A percentile compares a stretch with the other conserved stretches of the same genome.
phyloP scores from a whole-genome alignment of 1,140 invertebrate genomes.

The Luehdorfia chinensis region DNA sequence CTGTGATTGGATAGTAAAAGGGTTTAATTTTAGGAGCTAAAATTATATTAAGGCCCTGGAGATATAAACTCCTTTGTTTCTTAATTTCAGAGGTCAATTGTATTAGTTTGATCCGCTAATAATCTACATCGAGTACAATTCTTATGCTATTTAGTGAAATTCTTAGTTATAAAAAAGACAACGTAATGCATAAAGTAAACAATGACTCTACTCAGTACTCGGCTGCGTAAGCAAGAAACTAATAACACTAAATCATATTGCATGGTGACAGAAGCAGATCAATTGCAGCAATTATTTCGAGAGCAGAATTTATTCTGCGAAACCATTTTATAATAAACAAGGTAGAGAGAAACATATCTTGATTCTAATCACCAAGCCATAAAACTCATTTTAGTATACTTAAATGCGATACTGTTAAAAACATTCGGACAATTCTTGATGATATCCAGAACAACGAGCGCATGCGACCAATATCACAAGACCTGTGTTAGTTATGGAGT shows the following conservation, averaged over 20 bases:
- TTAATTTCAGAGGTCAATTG: no score
- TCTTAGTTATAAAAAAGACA: no score
- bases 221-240: background rate
- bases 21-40: no score
- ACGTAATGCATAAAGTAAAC: no score
- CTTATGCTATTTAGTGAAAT: no score
- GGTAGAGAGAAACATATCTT: constrained; percentile 26
- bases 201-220: no score
- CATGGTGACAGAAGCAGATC: constrained; percentile 31
- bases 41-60: no score
- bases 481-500: constrained; percentile 23
- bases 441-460: constrained; percentile 38
- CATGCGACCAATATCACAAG: constrained; percentile 29
- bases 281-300: constrained; percentile 34
- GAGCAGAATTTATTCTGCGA: constrained; percentile 6
- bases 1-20: no score
- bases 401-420: constrained; percentile 12
- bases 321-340: constrained; percentile 22
- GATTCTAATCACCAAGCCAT: constrained; percentile 8
- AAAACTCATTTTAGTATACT: constrained; percentile 23
- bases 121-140: no score
- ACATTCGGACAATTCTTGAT: constrained; percentile 29
- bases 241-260: constrained; percentile 29
- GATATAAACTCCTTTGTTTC: no score
- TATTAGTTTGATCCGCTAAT: no score